These are phyloP conservation scores for Parasteatoda lunata DNA, from an alignment of 2,888 invertebrate species.

Conservation along the genomic window DNA sequence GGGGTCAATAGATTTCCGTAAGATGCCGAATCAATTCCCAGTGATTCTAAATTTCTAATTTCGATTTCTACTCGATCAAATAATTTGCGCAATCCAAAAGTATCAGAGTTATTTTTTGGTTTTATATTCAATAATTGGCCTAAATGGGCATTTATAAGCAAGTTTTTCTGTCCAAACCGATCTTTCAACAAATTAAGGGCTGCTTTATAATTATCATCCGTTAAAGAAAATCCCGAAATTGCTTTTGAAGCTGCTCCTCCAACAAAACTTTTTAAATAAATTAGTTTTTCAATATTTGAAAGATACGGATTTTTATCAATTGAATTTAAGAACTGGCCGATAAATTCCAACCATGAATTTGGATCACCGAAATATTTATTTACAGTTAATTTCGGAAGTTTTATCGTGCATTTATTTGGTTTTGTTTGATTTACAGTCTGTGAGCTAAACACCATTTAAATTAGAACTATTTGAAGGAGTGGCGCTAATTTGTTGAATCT, in stretches of 20 bases:
- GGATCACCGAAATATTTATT: not conserved
- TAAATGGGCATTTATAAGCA: not conserved
- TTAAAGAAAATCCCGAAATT: not conserved
- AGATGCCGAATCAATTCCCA: too few relatives aligned
- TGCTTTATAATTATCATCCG: not conserved
- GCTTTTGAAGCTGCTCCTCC: not conserved
- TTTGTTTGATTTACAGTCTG: not conserved
- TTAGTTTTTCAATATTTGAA: not conserved
- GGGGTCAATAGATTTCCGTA: too few relatives aligned
- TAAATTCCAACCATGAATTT: not conserved
- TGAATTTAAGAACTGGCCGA: not conserved
- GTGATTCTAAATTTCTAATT: too few relatives aligned
- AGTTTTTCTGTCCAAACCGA: not conserved
- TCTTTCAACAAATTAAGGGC: not conserved
- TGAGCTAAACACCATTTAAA: too few relatives aligned
- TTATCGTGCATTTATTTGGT: constrained; percentile 23
- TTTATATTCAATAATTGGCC: not conserved
- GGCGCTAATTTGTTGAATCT: too few relatives aligned
- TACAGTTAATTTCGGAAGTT: not conserved
- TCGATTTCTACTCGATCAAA: too few relatives aligned
- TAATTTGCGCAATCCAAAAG: too few relatives aligned
- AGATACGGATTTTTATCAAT: not conserved
- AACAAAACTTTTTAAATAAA: not conserved
- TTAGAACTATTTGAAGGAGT: too few relatives aligned
- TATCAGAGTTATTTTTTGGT: not conserved